phyloP scores from a whole-genome alignment of 2,888 invertebrate genomes.

The Andrena bicolor region DNA sequence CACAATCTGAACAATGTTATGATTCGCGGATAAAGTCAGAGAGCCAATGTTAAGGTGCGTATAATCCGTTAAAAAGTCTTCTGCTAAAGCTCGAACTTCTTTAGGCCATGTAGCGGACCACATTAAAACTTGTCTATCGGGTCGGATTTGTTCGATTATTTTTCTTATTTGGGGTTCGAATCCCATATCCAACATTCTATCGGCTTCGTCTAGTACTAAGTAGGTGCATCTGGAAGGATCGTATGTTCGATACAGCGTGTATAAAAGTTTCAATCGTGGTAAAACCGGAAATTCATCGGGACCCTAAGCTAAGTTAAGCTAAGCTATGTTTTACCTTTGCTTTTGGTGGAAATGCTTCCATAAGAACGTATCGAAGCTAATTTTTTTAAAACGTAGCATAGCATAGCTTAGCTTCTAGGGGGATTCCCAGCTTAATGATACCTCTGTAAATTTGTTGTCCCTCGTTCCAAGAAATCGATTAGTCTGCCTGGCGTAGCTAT shows the following conservation, averaged over 20 bases:
- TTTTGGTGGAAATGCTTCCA: too few species aligned
- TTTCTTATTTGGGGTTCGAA: constrained; percentile 98
- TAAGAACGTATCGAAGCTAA: too few species aligned
- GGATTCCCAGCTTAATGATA: constrained; percentile 23
- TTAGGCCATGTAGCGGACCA: constrained; percentile 99
- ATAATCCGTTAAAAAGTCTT: constrained; percentile 96
- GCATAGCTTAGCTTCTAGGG: background rate
- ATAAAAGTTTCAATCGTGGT: constrained; percentile 86
- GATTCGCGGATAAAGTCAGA: constrained; percentile 94
- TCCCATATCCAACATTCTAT: constrained; percentile 99
- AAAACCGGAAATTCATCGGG: too few species aligned
- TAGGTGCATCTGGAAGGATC: constrained; percentile 93
- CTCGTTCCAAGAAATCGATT: constrained; percentile 96
- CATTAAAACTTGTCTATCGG: constrained; percentile 98
- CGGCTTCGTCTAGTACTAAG: constrained; percentile 95
- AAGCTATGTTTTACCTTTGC: too few species aligned
- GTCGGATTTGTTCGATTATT: constrained; percentile 96
- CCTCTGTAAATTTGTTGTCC: constrained; percentile 90
- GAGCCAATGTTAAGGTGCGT: constrained; percentile 97
- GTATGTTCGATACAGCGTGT: constrained; percentile 85
- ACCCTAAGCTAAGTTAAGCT: too few species aligned
- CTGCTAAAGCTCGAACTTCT: constrained; percentile 96
- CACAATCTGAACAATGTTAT: constrained; percentile 98
- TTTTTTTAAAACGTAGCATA: background rate
- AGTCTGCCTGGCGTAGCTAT: constrained; percentile 98